These are phyloP conservation scores for Puntigrus tetrazona DNA, from an alignment of 2,113 vertebrate genomes.

Conservation along the genomic window DNA sequence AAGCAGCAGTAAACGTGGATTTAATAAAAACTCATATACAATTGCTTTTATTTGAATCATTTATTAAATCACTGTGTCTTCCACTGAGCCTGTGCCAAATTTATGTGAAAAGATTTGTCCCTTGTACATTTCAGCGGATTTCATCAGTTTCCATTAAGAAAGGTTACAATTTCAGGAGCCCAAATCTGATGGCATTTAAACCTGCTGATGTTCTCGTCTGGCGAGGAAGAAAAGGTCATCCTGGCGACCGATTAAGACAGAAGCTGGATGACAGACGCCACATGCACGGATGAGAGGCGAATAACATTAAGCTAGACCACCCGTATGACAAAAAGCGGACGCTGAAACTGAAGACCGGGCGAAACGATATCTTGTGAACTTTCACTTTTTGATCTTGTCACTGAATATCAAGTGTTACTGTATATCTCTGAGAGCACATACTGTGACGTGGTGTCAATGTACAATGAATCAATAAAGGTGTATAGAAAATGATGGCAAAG, in stretches of 20 bases:
- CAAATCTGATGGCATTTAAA: constrained; percentile 57
- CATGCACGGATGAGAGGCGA: constrained; percentile 43
- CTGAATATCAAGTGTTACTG: constrained; percentile 58
- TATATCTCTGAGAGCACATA: constrained; percentile 48
- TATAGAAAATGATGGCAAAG: constrained; percentile 11
- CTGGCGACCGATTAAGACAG: constrained; percentile 38
- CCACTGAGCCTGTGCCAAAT: background rate
- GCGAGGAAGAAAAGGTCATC: constrained; percentile 51
- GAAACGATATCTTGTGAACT: constrained; percentile 58
- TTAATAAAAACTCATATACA: too few species aligned
- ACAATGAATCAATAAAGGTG: constrained; percentile 40
- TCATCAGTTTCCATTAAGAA: constrained; percentile 37
- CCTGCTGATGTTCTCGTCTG: constrained; percentile 48
- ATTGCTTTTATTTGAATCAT: too few species aligned
- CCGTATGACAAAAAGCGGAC: constrained; percentile 41
- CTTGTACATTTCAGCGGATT: constrained; percentile 20
- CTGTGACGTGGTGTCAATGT: constrained; percentile 42
- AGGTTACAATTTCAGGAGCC: constrained; percentile 43
- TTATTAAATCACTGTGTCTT: background rate
- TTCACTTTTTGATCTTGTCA: constrained; percentile 58
- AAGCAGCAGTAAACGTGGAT: too few species aligned
- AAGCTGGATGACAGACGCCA: constrained; percentile 48
- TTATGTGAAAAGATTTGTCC: background rate
- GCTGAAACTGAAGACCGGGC: constrained; percentile 47
- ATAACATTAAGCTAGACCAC: constrained; percentile 51